Conservation (phyloP, 2,888 invertebrate species). For the Ctenicera cuprea region DNA sequence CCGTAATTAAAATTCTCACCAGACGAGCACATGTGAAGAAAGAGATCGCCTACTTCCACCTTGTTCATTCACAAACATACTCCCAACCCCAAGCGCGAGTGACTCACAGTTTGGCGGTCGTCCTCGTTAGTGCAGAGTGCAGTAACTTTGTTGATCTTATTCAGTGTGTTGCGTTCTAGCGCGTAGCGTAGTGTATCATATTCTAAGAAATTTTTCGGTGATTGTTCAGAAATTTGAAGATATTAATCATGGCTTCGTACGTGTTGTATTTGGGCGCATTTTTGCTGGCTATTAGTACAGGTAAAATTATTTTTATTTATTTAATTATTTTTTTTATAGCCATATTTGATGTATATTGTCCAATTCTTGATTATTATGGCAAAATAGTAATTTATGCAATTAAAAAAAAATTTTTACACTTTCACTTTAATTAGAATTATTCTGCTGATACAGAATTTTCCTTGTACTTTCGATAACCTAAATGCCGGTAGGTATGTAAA, state of each 20-base stretch:
- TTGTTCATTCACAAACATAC: slow-evolving; percentile 10
- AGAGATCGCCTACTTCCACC: not conserved
- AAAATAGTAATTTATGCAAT: too few relatives aligned
- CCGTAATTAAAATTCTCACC: not conserved
- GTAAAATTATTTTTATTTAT: slow-evolving; percentile 25
- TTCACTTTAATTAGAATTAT: too few relatives aligned
- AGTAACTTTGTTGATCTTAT: not conserved
- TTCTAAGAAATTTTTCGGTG: not conserved
- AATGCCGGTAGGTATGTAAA: too few relatives aligned
- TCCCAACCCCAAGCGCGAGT: not conserved
- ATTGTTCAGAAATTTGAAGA: not conserved
- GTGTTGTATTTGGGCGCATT: slow-evolving; percentile 22
- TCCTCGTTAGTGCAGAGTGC: slow-evolving; percentile 6
- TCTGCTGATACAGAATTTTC: too few relatives aligned
- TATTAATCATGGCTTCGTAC: slow-evolving; percentile 37
- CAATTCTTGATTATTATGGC: too few relatives aligned
- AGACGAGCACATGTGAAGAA: slow-evolving; percentile 5
- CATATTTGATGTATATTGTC: too few relatives aligned
- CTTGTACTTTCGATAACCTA: too few relatives aligned
- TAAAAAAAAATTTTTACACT: too few relatives aligned
- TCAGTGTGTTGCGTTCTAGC: not conserved
- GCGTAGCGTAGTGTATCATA: not conserved
- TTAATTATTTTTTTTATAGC: not conserved
- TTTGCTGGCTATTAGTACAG: slow-evolving; percentile 34
- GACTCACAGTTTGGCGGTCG: slow-evolving; percentile 1